These are phyloP conservation scores for Motacilla alba DNA, from an alignment of 2,113 vertebrate species.

Conservation along the genomic window DNA sequence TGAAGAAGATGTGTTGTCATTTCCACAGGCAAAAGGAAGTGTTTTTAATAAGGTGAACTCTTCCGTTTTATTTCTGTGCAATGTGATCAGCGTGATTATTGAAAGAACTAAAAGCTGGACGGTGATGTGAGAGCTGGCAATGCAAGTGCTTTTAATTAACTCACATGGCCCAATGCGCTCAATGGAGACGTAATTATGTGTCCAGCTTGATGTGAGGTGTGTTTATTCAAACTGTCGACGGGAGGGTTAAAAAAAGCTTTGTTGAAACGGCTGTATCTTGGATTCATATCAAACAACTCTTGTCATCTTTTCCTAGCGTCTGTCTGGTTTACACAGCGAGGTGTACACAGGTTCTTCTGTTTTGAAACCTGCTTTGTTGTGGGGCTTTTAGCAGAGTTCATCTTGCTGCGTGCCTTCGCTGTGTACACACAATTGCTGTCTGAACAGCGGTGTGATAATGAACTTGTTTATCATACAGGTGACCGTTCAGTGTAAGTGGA, in stretches of 20 bases:
- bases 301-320: not conserved
- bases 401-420: not conserved
- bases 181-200: not conserved
- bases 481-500: not conserved
- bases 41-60: not conserved
- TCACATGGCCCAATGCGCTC: not conserved
- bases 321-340: not conserved
- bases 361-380: not conserved
- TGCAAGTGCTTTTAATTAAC: conserved; percentile 32
- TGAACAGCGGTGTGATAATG: not conserved
- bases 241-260: not conserved
- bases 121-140: not conserved
- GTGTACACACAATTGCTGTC: not conserved
- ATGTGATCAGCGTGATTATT: not conserved
- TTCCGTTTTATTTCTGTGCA: not conserved
- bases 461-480: not conserved
- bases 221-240: not conserved
- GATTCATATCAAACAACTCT: not conserved
- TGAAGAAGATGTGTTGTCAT: not conserved
- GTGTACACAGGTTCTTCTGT: not conserved
- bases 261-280: not conserved
- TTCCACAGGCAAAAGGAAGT: not conserved
- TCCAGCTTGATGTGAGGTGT: not conserved
- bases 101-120: not conserved
- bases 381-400: not conserved